Evolutionary conservation across 2,888 invertebrate species (phyloP), one percentile per base, ranked within the genome.

Genomic region (Clepsis dumicolana): DNA sequence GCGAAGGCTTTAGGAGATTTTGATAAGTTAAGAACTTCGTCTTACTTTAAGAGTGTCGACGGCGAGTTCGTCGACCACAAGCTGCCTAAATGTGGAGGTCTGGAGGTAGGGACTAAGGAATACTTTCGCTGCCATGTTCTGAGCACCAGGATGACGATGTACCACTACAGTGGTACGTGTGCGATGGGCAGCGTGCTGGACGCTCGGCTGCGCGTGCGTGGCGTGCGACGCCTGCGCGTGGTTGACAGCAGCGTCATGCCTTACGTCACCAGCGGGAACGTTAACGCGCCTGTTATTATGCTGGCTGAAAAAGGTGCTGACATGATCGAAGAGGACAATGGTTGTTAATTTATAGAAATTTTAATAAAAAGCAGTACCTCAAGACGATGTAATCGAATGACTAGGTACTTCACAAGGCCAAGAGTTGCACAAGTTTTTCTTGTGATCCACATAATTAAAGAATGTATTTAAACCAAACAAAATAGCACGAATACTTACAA

Each of bases 131-230:
- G 96, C 76, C 93, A 94, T 52, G 87, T 95, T 1, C 81, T 95
- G 16, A 96, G 96, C 78, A 93, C 94, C 66, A 95, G 95, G 0
- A 93, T 94, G 60, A 96, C 96, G 0, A 94, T 96, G 60, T 97
- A 95, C 76, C 96, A 96, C 80, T 96, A 95, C 0, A 88, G 94
- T 0, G 95, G 96, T 0, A 96, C 97, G 0, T 95, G 95, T 63
- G 96, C 96, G 78, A 96, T 97, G 96, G 96, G 96, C 0, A 94
- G 95, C 0, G 96, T 97, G 0, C 95, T 96, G 0, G 95, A 96
- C 82, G 92, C 94, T 0, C 83, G 95, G 41, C 82, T 97, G 1
- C 57, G 65, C 4, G 83, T 83, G 0, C 62, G 54, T 2, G 78
- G 80, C 1, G 78, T 83, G 0, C 61, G 72, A 14, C 60, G 70